These are phyloP conservation scores for Agapostemon virescens DNA, from an alignment of 2,888 invertebrate genomes.

Conservation along the genomic window DNA sequence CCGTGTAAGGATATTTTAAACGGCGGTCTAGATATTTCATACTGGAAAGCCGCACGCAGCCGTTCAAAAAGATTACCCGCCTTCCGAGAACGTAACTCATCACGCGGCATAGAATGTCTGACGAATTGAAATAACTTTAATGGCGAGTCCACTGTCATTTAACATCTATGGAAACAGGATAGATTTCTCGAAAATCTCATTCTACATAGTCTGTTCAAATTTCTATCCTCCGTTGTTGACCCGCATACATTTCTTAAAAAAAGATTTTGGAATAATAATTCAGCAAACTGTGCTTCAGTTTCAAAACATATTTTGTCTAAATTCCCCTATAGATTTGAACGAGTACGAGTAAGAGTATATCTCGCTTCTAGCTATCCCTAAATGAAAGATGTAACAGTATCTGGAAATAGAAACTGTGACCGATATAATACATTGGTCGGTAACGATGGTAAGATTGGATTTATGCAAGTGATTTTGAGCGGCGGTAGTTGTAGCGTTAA, in stretches of 20 bases:
- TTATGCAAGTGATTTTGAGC: constrained; percentile 3
- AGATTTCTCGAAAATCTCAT: background rate
- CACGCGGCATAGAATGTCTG: constrained; percentile 3
- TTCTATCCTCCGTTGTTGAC: background rate
- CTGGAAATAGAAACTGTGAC: background rate
- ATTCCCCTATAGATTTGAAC: no score
- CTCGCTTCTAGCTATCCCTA: background rate
- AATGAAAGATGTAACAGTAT: background rate
- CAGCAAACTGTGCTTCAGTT: background rate
- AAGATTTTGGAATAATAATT: background rate
- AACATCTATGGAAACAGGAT: background rate
- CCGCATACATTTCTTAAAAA: background rate
- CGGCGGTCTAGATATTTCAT: constrained; percentile 31
- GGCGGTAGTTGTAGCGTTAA: constrained; percentile 8
- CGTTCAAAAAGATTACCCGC: constrained; percentile 40
- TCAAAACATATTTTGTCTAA: background rate
- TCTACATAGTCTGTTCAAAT: background rate
- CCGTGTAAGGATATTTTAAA: constrained; percentile 21
- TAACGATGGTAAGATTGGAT: background rate
- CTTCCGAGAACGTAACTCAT: constrained; percentile 32
- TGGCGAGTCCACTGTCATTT: background rate
- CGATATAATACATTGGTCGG: constrained; percentile 1
- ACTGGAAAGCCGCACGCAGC: constrained; percentile 29
- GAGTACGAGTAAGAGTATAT: no score
- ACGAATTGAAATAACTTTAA: constrained; percentile 17